These are phyloP conservation scores for Urocynchramus pylzowi DNA, from an alignment of 2,113 vertebrate species.

Conservation along the genomic window DNA sequence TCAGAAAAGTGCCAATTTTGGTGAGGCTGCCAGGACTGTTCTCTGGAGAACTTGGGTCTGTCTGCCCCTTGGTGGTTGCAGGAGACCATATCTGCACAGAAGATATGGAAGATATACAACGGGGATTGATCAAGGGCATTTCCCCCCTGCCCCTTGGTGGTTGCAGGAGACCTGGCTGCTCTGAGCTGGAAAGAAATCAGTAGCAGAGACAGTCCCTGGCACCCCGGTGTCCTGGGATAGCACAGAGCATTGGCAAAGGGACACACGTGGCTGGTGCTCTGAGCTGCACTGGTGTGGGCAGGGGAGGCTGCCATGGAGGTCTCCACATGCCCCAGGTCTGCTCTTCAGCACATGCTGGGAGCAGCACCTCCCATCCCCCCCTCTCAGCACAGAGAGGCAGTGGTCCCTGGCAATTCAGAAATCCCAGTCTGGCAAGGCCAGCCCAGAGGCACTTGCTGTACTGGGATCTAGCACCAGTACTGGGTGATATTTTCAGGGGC, in stretches of 20 bases:
- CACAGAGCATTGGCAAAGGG: neutral
- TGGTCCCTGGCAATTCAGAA: neutral
- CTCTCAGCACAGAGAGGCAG: neutral
- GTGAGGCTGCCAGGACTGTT: neutral
- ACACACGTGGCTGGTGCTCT: accelerated
- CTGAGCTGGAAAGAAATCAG: neutral
- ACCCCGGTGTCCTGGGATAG: neutral
- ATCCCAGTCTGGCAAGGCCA: neutral
- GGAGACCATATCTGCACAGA: too few relatives aligned
- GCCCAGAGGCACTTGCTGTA: neutral
- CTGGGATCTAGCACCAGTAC: neutral
- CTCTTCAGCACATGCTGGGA: neutral
- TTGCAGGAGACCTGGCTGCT: neutral
- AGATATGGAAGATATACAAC: neutral
- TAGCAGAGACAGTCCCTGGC: neutral
- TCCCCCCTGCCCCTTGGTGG: neutral
- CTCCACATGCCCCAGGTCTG: neutral
- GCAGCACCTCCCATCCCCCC: neutral
- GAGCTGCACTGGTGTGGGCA: neutral
- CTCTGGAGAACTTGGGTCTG: neutral
- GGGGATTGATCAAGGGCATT: neutral
- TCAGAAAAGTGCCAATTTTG: neutral
- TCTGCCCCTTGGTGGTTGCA: neutral
- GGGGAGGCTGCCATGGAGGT: accelerated
- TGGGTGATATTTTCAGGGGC: neutral